A percentile compares a stretch with the other conserved stretches of the same genome.
These are phyloP conservation scores for Eilema depressum DNA, from an alignment of 2,888 invertebrate genomes.

Conservation along the genomic window DNA sequence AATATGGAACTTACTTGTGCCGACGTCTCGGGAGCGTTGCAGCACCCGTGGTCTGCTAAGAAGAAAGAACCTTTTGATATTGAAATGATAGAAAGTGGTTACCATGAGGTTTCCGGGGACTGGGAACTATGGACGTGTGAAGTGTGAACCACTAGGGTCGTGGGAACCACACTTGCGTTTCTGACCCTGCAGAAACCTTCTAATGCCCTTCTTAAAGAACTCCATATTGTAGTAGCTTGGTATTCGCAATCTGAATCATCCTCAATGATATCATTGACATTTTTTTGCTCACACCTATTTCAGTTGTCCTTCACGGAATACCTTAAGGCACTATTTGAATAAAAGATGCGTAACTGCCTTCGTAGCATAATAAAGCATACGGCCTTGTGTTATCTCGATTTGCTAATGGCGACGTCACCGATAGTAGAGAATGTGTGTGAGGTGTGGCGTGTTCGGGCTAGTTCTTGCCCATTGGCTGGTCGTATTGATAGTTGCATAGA, in stretches of 20 bases:
- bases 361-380: constrained; percentile 23
- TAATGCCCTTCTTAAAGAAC: too few species aligned
- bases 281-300: not conserved
- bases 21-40: too few species aligned
- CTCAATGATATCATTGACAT: not conserved
- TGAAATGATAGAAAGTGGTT: too few species aligned
- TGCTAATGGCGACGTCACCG: constrained; percentile 58
- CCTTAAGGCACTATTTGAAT: not conserved
- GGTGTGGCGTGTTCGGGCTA: constrained; percentile 7
- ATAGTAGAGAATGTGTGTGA: constrained; percentile 19
- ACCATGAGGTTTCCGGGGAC: too few species aligned
- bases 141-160: too few species aligned
- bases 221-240: too few species aligned
- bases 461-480: not conserved
- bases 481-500: not conserved
- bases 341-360: constrained; percentile 16
- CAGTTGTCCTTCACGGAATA: not conserved
- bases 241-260: not conserved
- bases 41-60: too few species aligned
- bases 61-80: too few species aligned
- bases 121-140: too few species aligned
- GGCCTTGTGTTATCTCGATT: constrained; percentile 62
- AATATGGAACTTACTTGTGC: too few species aligned
- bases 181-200: too few species aligned
- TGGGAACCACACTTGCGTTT: too few species aligned